Evolutionary conservation across 2,888 invertebrate species (phyloP).

Genomic region (Bembecia ichneumoniformis): DNA sequence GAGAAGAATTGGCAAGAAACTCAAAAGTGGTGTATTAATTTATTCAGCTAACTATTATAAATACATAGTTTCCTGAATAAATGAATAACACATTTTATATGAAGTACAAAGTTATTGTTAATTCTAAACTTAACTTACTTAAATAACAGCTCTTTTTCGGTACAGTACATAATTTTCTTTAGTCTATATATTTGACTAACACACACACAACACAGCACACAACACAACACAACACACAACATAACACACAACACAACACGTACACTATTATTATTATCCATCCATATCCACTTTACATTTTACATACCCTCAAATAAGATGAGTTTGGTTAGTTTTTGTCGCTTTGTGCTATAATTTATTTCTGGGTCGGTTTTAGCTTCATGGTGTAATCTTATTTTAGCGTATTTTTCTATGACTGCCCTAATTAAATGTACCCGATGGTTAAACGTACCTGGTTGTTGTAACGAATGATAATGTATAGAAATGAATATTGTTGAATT

Average conservation of each 20-base stretch:
- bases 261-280: no score
- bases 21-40: neutral
- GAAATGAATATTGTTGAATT: neutral
- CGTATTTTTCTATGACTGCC: slow-evolving; percentile 11
- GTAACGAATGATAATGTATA: slow-evolving; percentile 1
- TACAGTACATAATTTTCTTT: no score
- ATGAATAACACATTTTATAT: neutral
- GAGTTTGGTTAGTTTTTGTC: slow-evolving; percentile 9
- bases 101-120: neutral
- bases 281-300: neutral
- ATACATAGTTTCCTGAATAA: neutral
- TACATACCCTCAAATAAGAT: slow-evolving; percentile 5
- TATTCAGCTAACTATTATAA: neutral
- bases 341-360: slow-evolving; percentile 3
- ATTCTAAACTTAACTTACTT: neutral
- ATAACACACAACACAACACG: no score
- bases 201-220: no score
- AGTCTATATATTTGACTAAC: no score
- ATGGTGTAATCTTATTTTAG: slow-evolving; percentile 9
- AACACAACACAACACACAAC: no score
- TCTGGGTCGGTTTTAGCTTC: slow-evolving; percentile 4
- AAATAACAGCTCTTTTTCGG: no score
- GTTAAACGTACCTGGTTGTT: slow-evolving; percentile 6
- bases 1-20: neutral
- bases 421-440: slow-evolving; percentile 9